Conservation (phyloP, 2,797 vertebrate species). For the Phrynocephalus forsythii region DNA sequence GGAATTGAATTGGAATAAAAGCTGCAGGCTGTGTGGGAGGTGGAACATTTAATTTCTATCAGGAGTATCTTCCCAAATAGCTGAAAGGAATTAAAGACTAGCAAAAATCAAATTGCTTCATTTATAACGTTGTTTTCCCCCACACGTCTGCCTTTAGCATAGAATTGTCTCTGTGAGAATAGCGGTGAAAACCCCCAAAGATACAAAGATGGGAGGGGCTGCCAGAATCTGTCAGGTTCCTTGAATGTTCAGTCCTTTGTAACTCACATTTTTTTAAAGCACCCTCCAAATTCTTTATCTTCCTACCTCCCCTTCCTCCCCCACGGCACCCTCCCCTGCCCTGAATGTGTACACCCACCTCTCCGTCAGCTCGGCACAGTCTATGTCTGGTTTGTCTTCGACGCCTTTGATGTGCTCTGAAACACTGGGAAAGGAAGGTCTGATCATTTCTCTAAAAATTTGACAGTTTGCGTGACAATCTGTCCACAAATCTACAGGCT, state of each 20-base stretch:
- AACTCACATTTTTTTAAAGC: conserved; percentile 67
- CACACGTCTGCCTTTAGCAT: conserved; percentile 64
- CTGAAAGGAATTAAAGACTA: conserved; percentile 63
- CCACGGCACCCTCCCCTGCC: conserved; percentile 51
- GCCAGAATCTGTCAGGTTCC: conserved; percentile 74
- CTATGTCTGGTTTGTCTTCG: conserved; percentile 75
- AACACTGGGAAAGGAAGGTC: conserved; percentile 73
- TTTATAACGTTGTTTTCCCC: conserved; percentile 61
- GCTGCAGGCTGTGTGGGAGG: conserved; percentile 42
- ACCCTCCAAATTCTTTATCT: background rate
- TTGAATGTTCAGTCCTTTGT: conserved; percentile 71
- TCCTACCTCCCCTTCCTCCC: background rate
- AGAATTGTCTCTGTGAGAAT: conserved; percentile 64
- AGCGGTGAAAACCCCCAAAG: conserved; percentile 71
- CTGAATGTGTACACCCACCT: conserved; percentile 73
- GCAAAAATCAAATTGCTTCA: conserved; percentile 66
- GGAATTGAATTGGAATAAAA: conserved; percentile 6
- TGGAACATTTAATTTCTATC: conserved; percentile 57
- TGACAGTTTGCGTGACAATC: conserved; percentile 82
- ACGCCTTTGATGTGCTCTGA: conserved; percentile 74
- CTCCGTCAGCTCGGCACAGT: conserved; percentile 71
- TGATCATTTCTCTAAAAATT: conserved; percentile 78
- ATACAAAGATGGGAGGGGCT: conserved; percentile 69
- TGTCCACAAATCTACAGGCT: conserved; percentile 74
- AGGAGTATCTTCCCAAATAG: conserved; percentile 60